These are phyloP conservation scores for Taphrorychus bicolor DNA, from an alignment of 2,888 invertebrate genomes.

Conservation along the genomic window DNA sequence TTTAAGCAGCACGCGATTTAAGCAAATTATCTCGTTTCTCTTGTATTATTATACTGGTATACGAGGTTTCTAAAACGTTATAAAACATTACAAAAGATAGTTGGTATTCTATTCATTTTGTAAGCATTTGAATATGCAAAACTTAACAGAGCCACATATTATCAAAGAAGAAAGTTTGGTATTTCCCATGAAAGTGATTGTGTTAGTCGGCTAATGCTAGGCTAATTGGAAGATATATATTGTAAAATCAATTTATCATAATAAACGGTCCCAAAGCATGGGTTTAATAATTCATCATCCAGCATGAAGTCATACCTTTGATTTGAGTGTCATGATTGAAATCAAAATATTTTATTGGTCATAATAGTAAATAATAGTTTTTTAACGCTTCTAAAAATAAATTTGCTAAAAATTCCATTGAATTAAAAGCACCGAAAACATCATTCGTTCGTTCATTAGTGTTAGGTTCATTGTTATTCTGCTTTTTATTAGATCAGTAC, in stretches of 20 bases:
- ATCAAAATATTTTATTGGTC: conserved; percentile 13
- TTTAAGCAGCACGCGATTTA: no score
- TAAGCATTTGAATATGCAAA: conserved; percentile 36
- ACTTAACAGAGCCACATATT: conserved; percentile 33
- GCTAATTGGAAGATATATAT: conserved; percentile 19
- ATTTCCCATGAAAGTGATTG: conserved; percentile 35
- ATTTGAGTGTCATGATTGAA: conserved; percentile 11
- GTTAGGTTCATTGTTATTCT: no score
- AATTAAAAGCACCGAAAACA: no score
- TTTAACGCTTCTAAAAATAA: no score
- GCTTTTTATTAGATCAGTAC: no score
- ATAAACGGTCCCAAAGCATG: conserved; percentile 3
- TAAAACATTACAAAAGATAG: conserved; percentile 31
- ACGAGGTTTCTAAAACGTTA: conserved; percentile 21
- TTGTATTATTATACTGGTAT: conserved; percentile 3
- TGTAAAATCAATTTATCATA: conserved; percentile 26
- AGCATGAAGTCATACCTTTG: conserved; percentile 7
- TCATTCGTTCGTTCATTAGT: no score
- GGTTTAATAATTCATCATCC: conserved; percentile 21
- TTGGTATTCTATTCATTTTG: conserved; percentile 35
- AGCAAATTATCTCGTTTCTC: neutral
- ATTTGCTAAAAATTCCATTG: no score
- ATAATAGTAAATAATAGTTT: conserved; percentile 11
- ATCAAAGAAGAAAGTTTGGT: conserved; percentile 36
- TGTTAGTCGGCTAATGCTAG: conserved; percentile 9